phyloP scores from a whole-genome alignment of 2,888 invertebrate species.

The Catocala sponsa region DNA sequence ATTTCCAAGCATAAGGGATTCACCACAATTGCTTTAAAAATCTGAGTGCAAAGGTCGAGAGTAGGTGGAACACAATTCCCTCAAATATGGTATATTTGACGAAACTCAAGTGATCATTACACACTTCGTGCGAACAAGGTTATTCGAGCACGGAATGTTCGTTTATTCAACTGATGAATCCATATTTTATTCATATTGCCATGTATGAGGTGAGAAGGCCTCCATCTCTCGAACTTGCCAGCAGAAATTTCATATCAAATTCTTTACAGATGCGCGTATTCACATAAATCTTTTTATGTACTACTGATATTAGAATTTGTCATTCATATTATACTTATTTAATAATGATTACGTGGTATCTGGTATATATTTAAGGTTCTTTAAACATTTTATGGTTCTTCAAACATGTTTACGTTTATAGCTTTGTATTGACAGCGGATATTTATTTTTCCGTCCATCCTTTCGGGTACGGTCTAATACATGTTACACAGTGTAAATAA shows the following conservation, averaged over 20 bases:
- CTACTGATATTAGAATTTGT: constrained; percentile 42
- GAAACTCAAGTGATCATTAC: constrained; percentile 65
- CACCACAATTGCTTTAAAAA: constrained; percentile 27
- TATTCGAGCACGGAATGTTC: constrained; percentile 70
- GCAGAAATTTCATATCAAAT: constrained; percentile 60
- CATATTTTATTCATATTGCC: constrained; percentile 82
- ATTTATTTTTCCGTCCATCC: not conserved
- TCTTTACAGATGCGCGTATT: constrained; percentile 54
- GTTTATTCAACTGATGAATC: constrained; percentile 81
- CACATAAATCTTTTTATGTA: constrained; percentile 54
- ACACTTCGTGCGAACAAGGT: constrained; percentile 61
- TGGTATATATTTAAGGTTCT: not conserved
- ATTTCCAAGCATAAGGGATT: constrained; percentile 19
- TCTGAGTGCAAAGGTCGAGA: constrained; percentile 17
- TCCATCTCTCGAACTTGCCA: constrained; percentile 52
- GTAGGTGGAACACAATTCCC: constrained; percentile 27
- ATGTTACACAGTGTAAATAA: too few relatives aligned
- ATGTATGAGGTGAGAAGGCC: constrained; percentile 64
- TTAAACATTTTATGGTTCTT: constrained; percentile 4
- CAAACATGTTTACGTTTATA: constrained; percentile 11
- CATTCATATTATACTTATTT: constrained; percentile 32
- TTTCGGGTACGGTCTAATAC: too few relatives aligned
- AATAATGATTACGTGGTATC: constrained; percentile 18
- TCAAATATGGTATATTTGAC: constrained; percentile 51
- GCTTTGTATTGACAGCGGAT: constrained; percentile 1